Base-by-base conservation (phyloP, 2,113 vertebrate genomes). In the Xiphophorus maculatus region DNA sequence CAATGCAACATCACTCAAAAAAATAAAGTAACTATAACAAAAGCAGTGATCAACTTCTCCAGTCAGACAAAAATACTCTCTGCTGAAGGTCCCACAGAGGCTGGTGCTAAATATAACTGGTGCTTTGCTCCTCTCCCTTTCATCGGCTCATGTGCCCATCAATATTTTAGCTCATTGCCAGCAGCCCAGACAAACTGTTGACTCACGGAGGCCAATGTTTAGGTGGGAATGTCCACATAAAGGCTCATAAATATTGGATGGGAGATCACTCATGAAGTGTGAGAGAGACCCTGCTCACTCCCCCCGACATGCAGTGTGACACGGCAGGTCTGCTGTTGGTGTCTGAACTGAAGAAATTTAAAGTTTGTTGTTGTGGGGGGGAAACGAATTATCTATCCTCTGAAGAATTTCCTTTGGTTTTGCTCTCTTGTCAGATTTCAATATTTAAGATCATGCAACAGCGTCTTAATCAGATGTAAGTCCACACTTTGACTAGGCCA, bases 21-120 rank as follows among this genome's bases (percentile, higher is more conserved):
- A 37, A 37, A 82, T 28, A 28, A 28, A 28, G 28, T 28, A 73
- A 40, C 70, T 76, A 75, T 83, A 84, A 79, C 70, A 83, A 85
- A 87, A 63, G 79, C 76, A 63, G 71, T 7, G 12, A 81, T 85
- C 74, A 79, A 61, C 76, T 72, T 83, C 75, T 74, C 68, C 71
- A 65, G 81, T 87, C 86, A 85, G 84, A 86, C 82, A 72, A 75
- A 88, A 92, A 87, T 87, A 89, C 60, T 61, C 67, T 29, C 0
- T 48, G 75, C 63, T 81, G 69, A 86, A 85, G 73, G 77, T 83
- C 76, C 84, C 69, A 6, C 25, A 15, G 84, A 83, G 84, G 72
- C 66, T 63, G 79, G 58, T 81, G 32, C 90, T 89, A 90, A 91
- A 90, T 84, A 91, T 91, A 91, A 77, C 71, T 64, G 65, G 1